These are phyloP conservation scores for Catamblyrhynchus diadema DNA, from an alignment of 2,797 vertebrate species.

Conservation along the genomic window DNA sequence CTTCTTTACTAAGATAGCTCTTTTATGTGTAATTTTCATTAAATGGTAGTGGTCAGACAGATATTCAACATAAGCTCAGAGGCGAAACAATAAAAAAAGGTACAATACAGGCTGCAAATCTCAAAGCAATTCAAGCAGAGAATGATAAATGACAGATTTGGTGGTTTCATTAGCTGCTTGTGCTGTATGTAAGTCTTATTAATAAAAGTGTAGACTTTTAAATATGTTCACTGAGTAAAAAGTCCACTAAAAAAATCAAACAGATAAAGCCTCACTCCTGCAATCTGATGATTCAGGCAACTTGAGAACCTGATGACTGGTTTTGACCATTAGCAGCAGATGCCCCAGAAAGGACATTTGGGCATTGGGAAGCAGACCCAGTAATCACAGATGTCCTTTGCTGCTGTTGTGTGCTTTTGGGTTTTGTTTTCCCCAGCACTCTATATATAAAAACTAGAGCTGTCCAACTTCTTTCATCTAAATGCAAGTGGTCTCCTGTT, in stretches of 20 bases:
- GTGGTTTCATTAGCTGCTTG: background rate
- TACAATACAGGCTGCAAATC: conserved; percentile 26
- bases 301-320: background rate
- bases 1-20: conserved; percentile 29
- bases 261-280: background rate
- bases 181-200: background rate
- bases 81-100: background rate
- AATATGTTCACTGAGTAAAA: background rate
- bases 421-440: rapidly evolving
- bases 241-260: background rate
- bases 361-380: background rate
- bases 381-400: background rate
- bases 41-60: background rate
- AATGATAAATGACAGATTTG: conserved; percentile 13
- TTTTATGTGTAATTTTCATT: conserved; percentile 30
- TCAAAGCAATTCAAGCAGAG: conserved; percentile 56
- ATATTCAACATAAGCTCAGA: conserved; percentile 24
- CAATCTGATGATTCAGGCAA: background rate
- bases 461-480: background rate
- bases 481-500: background rate
- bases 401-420: background rate
- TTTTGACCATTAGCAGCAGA: background rate
- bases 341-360: background rate
- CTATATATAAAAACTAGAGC: background rate
- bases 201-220: background rate